Evolutionary conservation across 2,888 invertebrate species (phyloP), one percentile per base, ranked within the genome.

Genomic region (Papilio gigon): DNA sequence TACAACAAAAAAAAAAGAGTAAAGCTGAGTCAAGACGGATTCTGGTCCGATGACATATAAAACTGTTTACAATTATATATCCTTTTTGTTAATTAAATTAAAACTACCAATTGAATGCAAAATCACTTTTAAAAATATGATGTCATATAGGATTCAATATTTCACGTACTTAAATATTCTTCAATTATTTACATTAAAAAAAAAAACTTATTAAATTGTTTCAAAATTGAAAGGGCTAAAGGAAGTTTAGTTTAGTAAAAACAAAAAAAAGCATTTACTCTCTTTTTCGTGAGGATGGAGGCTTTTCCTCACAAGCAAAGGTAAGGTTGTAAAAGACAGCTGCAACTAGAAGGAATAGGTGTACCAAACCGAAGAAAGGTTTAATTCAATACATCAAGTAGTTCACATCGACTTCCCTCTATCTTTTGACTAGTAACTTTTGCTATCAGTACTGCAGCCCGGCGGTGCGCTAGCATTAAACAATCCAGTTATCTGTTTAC

Each of bases 31-130:
- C 53, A 30, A 56, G 27, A 56, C 53, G 53, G 53, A 56, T 56
- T 17, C 30, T 27, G 27, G 27, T 3, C 25, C 30, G 27, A 30
- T 30, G 30, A 56, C 30, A 56, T 56, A 30, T 56, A 30, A 56
- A 56, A 53, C 25, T 30, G 53, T 53, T 56, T 27, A 30, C 30
- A 9, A 30, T 56, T 14, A 50, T 6, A 5, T 53, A 17, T n/a
- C 30, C 30, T 56, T 30, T 56, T 56, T 53, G 6, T 53, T n/a
- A 56, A 56, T 56, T 30, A n/a, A 56, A 56, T 56, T n/a, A 56
- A 27, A 53, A 53, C n/a, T 4, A 17, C n/a, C 30, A 56, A 30
- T 56, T 56, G 30, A 30, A 56, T 27, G 30, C n/a, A 9, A 17
- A n/a, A 27, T 53, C n/a, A 50, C 14, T 30, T 56, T 30, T 56